Evolutionary conservation across 2,888 invertebrate species (phyloP).

Genomic region (Parnassius apollo): DNA sequence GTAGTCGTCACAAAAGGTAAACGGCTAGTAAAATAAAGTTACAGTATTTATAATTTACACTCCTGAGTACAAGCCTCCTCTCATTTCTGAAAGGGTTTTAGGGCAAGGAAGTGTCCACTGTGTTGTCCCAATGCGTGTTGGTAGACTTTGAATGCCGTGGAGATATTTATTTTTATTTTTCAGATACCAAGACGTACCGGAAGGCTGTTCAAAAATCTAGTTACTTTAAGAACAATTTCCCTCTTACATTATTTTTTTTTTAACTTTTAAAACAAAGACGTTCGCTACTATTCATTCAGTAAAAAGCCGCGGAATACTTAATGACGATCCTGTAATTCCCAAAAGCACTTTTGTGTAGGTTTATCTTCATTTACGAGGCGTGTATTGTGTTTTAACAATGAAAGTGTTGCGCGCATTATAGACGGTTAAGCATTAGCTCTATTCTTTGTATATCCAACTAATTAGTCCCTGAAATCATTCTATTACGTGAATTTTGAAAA

Average conservation of each 20-base stretch:
- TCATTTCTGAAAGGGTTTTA: no score
- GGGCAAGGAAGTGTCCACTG: no score
- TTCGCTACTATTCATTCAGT: constrained; percentile 20
- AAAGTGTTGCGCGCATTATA: constrained; percentile 35
- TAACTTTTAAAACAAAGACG: constrained; percentile 29
- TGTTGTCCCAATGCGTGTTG: no score
- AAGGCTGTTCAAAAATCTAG: no score
- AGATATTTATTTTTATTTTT: no score
- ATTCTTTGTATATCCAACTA: constrained; percentile 27
- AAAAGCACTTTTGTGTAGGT: constrained; percentile 37
- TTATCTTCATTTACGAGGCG: constrained; percentile 40
- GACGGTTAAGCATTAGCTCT: constrained; percentile 31
- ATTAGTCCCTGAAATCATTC: constrained; percentile 21
- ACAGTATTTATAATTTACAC: no score
- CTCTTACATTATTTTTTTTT: background rate
- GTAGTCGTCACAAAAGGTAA: no score
- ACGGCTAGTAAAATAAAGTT: no score
- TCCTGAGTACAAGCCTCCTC: no score
- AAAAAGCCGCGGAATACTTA: constrained; percentile 23
- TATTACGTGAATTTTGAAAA: constrained; percentile 13
- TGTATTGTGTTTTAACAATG: constrained; percentile 41
- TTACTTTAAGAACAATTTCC: no score
- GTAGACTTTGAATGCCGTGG: no score
- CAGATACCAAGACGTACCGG: no score
- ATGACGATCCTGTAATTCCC: constrained; percentile 29